Conservation (phyloP, 2,113 vertebrate species). For the Sorex araneus region DNA sequence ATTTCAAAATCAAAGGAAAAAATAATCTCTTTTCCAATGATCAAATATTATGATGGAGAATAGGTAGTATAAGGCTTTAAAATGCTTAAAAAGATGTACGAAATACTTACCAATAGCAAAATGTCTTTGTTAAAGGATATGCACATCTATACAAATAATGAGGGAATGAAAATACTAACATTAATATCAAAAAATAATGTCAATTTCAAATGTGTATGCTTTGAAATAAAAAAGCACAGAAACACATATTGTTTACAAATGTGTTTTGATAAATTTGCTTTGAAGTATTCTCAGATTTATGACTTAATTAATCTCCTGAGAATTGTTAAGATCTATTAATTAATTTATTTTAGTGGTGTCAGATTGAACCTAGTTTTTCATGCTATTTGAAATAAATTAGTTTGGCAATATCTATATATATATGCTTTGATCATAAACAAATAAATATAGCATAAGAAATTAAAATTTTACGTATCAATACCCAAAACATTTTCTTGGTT, state of each 20-base stretch:
- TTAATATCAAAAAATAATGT: neutral
- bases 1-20: conserved; percentile 65
- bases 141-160: neutral
- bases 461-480: neutral
- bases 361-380: neutral
- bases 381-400: conserved; percentile 1
- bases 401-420: conserved; percentile 19
- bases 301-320: neutral
- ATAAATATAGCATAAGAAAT: neutral
- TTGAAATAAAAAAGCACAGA: neutral
- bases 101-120: neutral
- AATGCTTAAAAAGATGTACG: neutral
- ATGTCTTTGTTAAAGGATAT: conserved; percentile 14
- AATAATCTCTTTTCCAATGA: conserved; percentile 63
- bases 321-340: neutral
- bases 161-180: neutral
- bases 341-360: too few relatives aligned
- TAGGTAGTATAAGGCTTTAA: conserved; percentile 38
- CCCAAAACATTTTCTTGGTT: neutral
- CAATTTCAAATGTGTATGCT: too few relatives aligned
- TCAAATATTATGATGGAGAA: conserved; percentile 55
- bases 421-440: conserved; percentile 24
- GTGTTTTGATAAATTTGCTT: neutral
- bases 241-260: neutral
- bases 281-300: neutral